Evolutionary conservation across 1,140 invertebrate species (phyloP).

Genomic region (Cotesia glomerata): DNA sequence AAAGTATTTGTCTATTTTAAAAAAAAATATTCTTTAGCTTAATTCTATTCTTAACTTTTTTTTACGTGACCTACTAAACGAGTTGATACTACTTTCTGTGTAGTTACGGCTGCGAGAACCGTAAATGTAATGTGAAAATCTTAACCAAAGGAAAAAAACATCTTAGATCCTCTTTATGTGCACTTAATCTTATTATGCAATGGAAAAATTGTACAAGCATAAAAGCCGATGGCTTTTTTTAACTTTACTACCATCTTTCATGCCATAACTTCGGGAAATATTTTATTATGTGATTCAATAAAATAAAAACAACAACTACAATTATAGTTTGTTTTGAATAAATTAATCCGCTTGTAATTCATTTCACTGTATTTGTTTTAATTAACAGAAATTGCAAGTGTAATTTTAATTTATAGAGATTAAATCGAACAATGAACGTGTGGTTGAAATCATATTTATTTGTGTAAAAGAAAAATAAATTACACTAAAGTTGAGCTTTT

Average conservation of each 20-base stretch:
- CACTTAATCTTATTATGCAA: constrained; percentile 26
- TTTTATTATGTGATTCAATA: no score
- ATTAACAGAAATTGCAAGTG: no score
- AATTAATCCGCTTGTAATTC: no score
- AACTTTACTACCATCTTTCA: not conserved
- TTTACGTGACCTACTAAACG: not conserved
- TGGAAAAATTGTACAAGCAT: constrained; percentile 5
- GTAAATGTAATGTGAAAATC: not conserved
- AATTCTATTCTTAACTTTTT: not conserved
- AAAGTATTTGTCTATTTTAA: not conserved
- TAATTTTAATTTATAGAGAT: no score
- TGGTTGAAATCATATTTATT: no score
- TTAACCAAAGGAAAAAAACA: not conserved
- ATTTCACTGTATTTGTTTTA: no score
- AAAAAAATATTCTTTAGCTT: not conserved
- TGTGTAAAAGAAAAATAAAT: no score
- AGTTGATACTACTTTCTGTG: not conserved
- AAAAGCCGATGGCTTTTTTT: not conserved
- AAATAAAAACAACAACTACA: no score
- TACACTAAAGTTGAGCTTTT: no score
- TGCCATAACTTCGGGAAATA: not conserved
- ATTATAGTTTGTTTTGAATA: no score
- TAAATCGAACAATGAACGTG: no score
- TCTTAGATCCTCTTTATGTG: constrained; percentile 7
- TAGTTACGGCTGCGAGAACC: not conserved